A percentile compares a stretch with the other conserved stretches of the same genome.
These are phyloP conservation scores for Hirtodrosophila duncani DNA, from an alignment of 2,888 invertebrate genomes.

Conservation along the genomic window DNA sequence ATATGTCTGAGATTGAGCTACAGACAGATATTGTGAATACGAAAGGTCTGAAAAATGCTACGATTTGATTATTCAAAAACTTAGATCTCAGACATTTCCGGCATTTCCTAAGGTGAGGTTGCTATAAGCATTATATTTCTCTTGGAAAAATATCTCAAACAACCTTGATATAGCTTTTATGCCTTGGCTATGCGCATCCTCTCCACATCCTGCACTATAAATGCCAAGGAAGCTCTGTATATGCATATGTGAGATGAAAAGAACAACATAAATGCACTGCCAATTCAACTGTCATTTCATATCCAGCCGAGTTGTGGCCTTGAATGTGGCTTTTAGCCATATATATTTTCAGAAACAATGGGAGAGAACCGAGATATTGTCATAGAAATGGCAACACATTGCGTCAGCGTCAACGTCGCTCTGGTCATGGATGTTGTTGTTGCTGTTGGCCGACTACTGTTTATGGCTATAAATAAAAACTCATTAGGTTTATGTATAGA, in stretches of 20 bases:
- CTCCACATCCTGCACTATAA: slow-evolving; percentile 16
- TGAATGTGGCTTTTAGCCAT: slow-evolving; percentile 49
- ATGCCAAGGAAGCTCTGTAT: too few species aligned
- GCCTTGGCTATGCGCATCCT: slow-evolving; percentile 8
- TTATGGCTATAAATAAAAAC: slow-evolving; percentile 55
- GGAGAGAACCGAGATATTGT: slow-evolving; percentile 45
- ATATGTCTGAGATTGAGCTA: too few species aligned
- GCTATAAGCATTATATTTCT: too few species aligned
- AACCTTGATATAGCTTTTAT: too few species aligned
- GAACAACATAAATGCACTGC: slow-evolving; percentile 22
- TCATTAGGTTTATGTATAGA: slow-evolving; percentile 37
- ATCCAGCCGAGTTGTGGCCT: slow-evolving; percentile 40
- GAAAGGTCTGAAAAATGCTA: too few species aligned
- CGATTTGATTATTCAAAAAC: too few species aligned
- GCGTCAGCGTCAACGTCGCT: slow-evolving; percentile 12
- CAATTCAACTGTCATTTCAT: slow-evolving; percentile 13
- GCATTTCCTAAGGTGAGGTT: too few species aligned
- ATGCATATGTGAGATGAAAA: too few species aligned
- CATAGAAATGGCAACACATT: slow-evolving; percentile 40
- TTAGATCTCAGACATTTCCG: too few species aligned
- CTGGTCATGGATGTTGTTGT: background rate
- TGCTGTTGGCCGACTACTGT: slow-evolving; percentile 12
- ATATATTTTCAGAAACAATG: slow-evolving; percentile 35
- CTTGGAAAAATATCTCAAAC: too few species aligned
- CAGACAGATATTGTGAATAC: too few species aligned